Percentiles rank a stretch among this genome's conserved stretches.
phyloP scores from a whole-genome alignment of 2,113 vertebrate species.

The Peromyscus leucopus region DNA sequence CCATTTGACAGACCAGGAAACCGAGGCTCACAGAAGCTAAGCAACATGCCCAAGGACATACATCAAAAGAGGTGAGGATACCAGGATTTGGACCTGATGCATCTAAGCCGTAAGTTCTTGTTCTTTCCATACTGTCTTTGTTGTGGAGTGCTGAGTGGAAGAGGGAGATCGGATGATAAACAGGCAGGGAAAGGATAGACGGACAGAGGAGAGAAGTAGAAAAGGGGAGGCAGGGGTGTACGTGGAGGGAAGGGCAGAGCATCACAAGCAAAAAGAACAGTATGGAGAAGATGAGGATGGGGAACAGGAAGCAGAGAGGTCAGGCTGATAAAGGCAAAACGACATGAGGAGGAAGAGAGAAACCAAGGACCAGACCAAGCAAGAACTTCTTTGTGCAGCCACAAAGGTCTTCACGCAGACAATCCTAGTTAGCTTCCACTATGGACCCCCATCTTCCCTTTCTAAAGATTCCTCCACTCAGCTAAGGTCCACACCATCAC shows the following conservation, averaged over 20 bases:
- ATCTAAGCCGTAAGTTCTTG: background rate
- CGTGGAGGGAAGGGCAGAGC: rapidly evolving
- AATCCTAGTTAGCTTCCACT: background rate
- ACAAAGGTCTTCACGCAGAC: background rate
- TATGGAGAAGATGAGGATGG: background rate
- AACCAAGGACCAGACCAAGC: no score
- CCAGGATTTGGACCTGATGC: background rate
- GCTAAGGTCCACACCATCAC: background rate
- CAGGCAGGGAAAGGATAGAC: background rate
- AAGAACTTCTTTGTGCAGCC: background rate
- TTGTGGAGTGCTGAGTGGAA: background rate
- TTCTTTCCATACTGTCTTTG: background rate
- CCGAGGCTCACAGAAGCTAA: slow-evolving; percentile 72
- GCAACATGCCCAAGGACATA: slow-evolving; percentile 56
- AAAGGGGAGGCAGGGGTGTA: background rate
- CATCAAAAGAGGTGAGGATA: background rate
- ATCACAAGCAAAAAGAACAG: background rate
- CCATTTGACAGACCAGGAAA: slow-evolving; percentile 61
- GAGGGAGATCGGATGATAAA: background rate
- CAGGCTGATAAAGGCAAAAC: background rate
- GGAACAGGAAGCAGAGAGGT: background rate
- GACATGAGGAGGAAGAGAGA: background rate
- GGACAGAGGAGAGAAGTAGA: background rate
- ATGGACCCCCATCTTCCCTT: rapidly evolving
- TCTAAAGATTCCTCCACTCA: background rate